Base-by-base conservation (phyloP, 2,113 vertebrate genomes). In the Echinops telfairi region DNA sequence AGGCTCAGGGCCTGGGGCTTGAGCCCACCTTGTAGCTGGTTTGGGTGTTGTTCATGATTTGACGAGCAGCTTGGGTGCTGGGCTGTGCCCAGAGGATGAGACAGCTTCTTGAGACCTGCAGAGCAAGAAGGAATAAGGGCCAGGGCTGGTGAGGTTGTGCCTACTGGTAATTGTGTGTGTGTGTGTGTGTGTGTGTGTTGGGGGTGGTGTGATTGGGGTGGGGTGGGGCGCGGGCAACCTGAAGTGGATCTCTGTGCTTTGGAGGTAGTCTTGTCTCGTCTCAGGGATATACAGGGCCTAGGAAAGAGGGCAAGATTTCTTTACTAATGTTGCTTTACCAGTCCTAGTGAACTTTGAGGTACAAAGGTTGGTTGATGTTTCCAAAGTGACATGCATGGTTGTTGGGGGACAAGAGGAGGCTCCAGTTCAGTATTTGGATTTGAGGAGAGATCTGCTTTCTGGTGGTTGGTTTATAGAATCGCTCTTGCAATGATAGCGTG, bases 11-110 rank as follows among this genome's bases (percentile, higher is more conserved):
- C 53, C 23, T 15, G 9, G 17, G 68, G 58, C 27, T 53, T 7
- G 1, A n/a, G 17, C 31, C 12, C 25, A 0, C 17, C 2, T 0
- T 1, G 12, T 25, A 22, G 36, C 58, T 78, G 68, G 29, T 1
- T 23, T 23, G 6, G 8, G 4, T 23, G 76, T 23, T 38, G 16
- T 4, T 11, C 19, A 14, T 79, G 17, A 38, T 15, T 17, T 0
- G 2, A 53, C 10, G 47, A 53, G 47, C 47, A 53, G 47, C 47
- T 14, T 53, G 47, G 47, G 78, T 43, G 17, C 53, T 20, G 19
- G 76, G 9, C 75, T 60, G 11, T 47, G 43, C 31, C n/a, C 0
- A 0, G 0, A 0, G 27, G 64, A 76, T 25, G 57, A 88, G 7
- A 53, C 12, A 53, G 47, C 47, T 12, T 14, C 47, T 53, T 53